Evolutionary conservation across 2,888 invertebrate genomes (phyloP).

Genomic region (Xanthorhoe designata): DNA sequence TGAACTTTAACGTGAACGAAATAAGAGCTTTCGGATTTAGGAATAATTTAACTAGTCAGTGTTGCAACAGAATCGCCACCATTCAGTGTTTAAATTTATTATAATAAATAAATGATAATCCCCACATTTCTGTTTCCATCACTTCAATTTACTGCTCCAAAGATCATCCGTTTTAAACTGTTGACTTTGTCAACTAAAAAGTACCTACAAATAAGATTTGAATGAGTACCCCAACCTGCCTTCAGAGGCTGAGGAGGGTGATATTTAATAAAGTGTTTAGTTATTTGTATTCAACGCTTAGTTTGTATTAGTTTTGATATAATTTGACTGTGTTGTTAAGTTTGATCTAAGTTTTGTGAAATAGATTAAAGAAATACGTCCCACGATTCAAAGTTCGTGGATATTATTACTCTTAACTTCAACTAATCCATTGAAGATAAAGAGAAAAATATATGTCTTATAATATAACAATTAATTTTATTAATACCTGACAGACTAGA

Average conservation of each 20-base stretch:
- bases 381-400: too few relatives aligned
- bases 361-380: too few relatives aligned
- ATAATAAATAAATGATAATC: not conserved
- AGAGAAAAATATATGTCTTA: too few relatives aligned
- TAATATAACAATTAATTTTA: too few relatives aligned
- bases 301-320: constrained; percentile 26
- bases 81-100: too few relatives aligned
- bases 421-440: too few relatives aligned
- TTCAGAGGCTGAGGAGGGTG: constrained; percentile 40
- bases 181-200: constrained; percentile 79
- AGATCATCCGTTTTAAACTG: constrained; percentile 60
- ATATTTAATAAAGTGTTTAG: constrained; percentile 44
- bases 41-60: too few relatives aligned
- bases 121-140: constrained; percentile 14
- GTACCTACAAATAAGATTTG: constrained; percentile 83
- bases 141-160: constrained; percentile 36
- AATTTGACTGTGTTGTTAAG: not conserved
- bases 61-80: too few relatives aligned
- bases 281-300: constrained; percentile 37
- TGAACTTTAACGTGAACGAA: too few relatives aligned
- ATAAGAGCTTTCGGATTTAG: too few relatives aligned
- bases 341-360: not conserved
- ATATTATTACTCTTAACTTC: too few relatives aligned
- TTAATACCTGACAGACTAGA: too few relatives aligned
- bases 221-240: constrained; percentile 60